These are phyloP conservation scores for Picus viridis DNA, from an alignment of 2,797 vertebrate species.

Conservation along the genomic window DNA sequence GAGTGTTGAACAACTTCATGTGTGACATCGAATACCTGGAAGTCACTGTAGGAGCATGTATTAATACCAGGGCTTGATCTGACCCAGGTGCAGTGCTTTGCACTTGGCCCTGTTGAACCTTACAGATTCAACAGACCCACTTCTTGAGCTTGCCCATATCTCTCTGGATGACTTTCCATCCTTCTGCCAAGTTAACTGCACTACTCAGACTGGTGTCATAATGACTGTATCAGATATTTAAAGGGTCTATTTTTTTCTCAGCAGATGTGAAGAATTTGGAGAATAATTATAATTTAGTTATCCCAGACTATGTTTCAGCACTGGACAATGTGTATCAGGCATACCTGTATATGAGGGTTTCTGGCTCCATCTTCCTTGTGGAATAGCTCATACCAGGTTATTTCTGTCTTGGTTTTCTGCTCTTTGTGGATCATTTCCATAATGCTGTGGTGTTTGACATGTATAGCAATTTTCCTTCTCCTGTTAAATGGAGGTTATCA, in stretches of 20 bases:
- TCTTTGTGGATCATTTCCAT: conserved; percentile 4
- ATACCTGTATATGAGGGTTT: not conserved
- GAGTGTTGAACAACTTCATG: too few species aligned
- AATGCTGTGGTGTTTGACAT: conserved; percentile 10
- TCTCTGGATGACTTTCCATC: too few species aligned
- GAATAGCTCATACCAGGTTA: not conserved
- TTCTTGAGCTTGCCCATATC: too few species aligned
- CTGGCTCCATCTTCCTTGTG: not conserved
- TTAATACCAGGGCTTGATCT: too few species aligned
- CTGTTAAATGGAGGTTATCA: conserved; percentile 25
- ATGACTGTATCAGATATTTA: not conserved
- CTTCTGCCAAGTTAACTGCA: too few species aligned
- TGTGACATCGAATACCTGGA: too few species aligned
- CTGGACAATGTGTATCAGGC: not conserved
- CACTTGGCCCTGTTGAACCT: too few species aligned
- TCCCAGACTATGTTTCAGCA: not conserved
- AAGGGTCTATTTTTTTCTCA: not conserved
- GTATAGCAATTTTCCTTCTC: not conserved
- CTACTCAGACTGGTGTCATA: too few species aligned
- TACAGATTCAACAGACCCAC: too few species aligned
- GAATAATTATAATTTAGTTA: not conserved
- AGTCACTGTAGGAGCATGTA: too few species aligned
- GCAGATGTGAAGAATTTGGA: not conserved
- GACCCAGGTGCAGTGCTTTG: too few species aligned
- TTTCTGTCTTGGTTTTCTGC: not conserved